A percentile compares a stretch with the other conserved stretches of the same genome.
phyloP scores from a whole-genome alignment of 2,113 vertebrate species.

The Crotalus tigris region DNA sequence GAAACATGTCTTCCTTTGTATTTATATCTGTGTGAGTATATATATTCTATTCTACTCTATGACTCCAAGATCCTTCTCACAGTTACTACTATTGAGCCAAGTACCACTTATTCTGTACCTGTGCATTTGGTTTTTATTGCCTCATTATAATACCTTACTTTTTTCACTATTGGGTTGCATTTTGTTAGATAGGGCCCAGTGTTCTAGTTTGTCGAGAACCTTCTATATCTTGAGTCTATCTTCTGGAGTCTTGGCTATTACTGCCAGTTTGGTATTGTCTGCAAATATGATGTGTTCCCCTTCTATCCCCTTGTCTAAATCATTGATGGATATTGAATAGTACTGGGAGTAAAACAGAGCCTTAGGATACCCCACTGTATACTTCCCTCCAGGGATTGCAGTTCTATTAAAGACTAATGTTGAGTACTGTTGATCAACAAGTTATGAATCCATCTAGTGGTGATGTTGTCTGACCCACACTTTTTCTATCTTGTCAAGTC shows the following conservation, averaged over 20 bases:
- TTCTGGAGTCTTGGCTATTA: not conserved
- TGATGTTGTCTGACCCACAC: not conserved
- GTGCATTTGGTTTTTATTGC: not conserved
- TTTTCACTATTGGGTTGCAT: not conserved
- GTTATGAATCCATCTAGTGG: not conserved
- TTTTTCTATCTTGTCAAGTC: not conserved
- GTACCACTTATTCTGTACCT: not conserved
- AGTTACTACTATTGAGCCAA: not conserved
- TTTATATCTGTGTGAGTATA: not conserved
- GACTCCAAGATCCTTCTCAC: not conserved
- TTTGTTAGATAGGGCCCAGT: not conserved
- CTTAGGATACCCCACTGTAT: not conserved
- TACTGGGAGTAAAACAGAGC: not conserved
- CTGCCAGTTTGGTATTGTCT: not conserved
- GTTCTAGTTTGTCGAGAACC: not conserved
- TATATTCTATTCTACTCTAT: not conserved
- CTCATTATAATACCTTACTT: not conserved
- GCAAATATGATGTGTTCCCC: not conserved
- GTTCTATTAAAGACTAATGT: too few species aligned
- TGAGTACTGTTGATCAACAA: not conserved
- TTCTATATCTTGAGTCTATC: not conserved
- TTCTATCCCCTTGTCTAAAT: not conserved
- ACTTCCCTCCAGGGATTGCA: not conserved
- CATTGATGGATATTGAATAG: not conserved
- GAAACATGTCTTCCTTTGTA: not conserved